phyloP scores from a whole-genome alignment of 2,888 invertebrate genomes.

The Altica lythri region DNA sequence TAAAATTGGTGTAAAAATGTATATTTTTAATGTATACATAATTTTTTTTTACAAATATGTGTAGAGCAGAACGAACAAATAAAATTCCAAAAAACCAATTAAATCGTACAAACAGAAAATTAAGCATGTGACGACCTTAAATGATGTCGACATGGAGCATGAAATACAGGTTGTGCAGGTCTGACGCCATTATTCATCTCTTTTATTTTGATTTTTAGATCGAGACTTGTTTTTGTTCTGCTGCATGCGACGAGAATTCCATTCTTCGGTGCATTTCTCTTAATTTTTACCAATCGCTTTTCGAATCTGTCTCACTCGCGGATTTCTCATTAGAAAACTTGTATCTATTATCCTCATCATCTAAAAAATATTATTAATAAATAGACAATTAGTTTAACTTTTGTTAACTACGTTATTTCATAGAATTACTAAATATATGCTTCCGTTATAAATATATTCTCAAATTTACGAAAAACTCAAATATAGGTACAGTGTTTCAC shows the following conservation, averaged over 20 bases:
- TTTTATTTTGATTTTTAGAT: conserved; percentile 58
- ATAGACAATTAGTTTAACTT: no score
- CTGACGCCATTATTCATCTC: conserved; percentile 59
- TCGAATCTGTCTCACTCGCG: conserved; percentile 46
- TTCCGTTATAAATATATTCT: no score
- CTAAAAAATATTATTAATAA: no score
- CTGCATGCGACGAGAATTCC: conserved; percentile 56
- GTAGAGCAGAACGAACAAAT: no score
- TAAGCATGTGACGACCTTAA: conserved; percentile 56
- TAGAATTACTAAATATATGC: no score
- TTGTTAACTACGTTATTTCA: no score
- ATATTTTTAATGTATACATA: background rate
- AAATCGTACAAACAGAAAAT: conserved; percentile 47
- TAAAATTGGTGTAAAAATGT: background rate
- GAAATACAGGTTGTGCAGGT: conserved; percentile 59
- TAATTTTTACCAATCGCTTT: conserved; percentile 52
- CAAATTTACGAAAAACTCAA: no score
- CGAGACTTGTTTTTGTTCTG: conserved; percentile 44
- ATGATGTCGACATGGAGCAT: conserved; percentile 57
- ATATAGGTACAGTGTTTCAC: no score
- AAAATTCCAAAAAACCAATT: conserved; percentile 24
- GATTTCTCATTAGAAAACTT: no score
- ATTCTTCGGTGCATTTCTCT: conserved; percentile 54
- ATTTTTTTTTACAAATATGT: no score
- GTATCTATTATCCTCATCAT: no score